A percentile compares a stretch with the other conserved stretches of the same genome.
Conservation (phyloP, 2,888 invertebrate species). For the Hermaeophaga mercurialis region DNA sequence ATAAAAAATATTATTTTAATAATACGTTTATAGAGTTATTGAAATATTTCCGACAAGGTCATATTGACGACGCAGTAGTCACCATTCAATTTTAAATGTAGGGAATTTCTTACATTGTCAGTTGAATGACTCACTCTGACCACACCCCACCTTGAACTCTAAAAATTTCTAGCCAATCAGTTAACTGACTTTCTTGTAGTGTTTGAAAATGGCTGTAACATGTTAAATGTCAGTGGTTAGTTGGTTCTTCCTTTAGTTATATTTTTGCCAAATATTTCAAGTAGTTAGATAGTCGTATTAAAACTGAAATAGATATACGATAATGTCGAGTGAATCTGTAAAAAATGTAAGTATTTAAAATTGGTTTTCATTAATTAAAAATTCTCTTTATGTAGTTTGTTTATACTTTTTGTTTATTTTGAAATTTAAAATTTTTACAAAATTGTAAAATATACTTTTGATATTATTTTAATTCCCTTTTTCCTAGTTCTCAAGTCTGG, state of each 20-base stretch:
- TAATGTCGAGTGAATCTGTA: conserved; percentile 66
- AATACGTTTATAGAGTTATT: too few relatives aligned
- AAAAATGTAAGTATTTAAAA: conserved; percentile 62
- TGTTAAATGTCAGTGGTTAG: conserved; percentile 20
- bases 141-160: conserved; percentile 30
- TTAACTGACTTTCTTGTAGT: conserved; percentile 6
- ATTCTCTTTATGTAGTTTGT: conserved; percentile 13
- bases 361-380: conserved; percentile 6
- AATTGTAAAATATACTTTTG: too few relatives aligned
- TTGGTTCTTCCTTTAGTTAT: conserved; percentile 10
- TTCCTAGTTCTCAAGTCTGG: conserved; percentile 77
- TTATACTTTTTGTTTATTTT: conserved; percentile 17
- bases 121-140: conserved; percentile 21
- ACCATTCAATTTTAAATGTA: neutral
- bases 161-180: conserved; percentile 12
- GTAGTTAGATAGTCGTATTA: conserved; percentile 20
- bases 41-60: too few relatives aligned
- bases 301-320: conserved; percentile 12
- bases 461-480: too few relatives aligned
- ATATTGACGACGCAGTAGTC: neutral
- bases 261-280: conserved; percentile 26
- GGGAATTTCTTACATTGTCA: neutral
- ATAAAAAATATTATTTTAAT: too few relatives aligned
- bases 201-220: conserved; percentile 26
- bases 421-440: too few relatives aligned